These are phyloP conservation scores for Parnassius smintheus DNA, from an alignment of 2,888 invertebrate genomes.

Conservation along the genomic window DNA sequence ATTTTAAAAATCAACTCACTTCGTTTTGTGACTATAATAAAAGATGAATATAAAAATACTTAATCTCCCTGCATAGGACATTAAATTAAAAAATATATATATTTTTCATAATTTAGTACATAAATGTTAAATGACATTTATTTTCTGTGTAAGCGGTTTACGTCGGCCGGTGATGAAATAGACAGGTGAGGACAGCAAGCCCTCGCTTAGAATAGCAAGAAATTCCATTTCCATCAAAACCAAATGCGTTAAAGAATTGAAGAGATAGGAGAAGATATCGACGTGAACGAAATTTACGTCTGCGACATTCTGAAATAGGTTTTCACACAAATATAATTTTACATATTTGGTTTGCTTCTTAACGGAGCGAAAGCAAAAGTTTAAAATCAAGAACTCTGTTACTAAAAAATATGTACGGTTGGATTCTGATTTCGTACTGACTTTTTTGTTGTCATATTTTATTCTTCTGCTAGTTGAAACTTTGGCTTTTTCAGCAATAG, in stretches of 20 bases:
- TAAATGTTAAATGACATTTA: constrained; percentile 51
- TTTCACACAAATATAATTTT: background rate
- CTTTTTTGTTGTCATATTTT: too few relatives aligned
- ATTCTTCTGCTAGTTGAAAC: too few relatives aligned
- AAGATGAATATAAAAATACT: too few relatives aligned
- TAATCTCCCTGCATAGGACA: constrained; percentile 35
- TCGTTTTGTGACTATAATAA: too few relatives aligned
- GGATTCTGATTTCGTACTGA: too few relatives aligned
- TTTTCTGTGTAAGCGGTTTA: constrained; percentile 47
- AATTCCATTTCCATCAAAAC: constrained; percentile 25
- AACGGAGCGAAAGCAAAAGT: background rate
- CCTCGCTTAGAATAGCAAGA: constrained; percentile 30
- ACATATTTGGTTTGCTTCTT: background rate
- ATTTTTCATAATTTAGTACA: constrained; percentile 45
- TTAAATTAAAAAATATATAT: constrained; percentile 49
- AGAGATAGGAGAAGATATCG: constrained; percentile 3
- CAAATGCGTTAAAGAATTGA: constrained; percentile 21
- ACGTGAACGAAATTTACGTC: constrained; percentile 5
- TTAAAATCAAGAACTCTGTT: too few relatives aligned
- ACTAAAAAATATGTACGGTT: too few relatives aligned
- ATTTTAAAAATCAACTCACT: too few relatives aligned
- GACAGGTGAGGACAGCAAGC: constrained; percentile 53
- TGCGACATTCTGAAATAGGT: background rate
- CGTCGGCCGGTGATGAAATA: constrained; percentile 32
- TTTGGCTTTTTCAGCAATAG: too few relatives aligned